Base-by-base conservation (phyloP, 2,797 vertebrate genomes). In the Martes flavigula region DNA sequence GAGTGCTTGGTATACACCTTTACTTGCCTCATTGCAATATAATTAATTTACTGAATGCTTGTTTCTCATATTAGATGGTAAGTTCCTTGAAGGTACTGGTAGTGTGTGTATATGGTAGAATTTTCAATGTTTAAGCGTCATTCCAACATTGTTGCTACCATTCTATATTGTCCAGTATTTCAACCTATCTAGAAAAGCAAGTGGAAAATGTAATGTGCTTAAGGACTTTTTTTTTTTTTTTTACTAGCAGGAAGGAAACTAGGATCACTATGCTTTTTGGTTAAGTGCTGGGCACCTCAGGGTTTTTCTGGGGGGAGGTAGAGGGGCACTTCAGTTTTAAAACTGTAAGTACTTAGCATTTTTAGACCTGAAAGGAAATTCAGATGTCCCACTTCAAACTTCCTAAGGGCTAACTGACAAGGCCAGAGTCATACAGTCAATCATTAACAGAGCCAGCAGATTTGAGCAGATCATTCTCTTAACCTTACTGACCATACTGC, bases 301-400 rank as follows among this genome's bases (percentile, higher is more conserved):
- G 64, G 32, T 9, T n/a, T n/a, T 64, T 64, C 30, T 64, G 13
- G 62, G 30, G 14, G 14, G 62, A 15, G 17, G 15, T 7, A 3
- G 60, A 64, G 60, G 30, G 70, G 13, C 17, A 35, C 54, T 84
- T 40, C 30, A 35, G 62, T 92, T 96, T 96, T 92, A 78, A 95
- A 94, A 90, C 11, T 11, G 1, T 60, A 73, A 83, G 17, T 38
- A 66, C 32, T 91, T 9, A 83, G 81, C n/a, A 87, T 66, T 95
- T 75, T 96, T 83, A 43, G 46, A 54, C 14, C 79, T 60, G 20
- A 78, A 82, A 96, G 60, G 18, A 97, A 89, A 7, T 92, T 92
- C 4, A 82, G 15, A 91, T 75, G 77, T 89, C 12, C n/a, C 18
- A 93, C 40, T 93, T 30, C 27, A 91, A 75, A 83, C 40, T 94